Base-by-base conservation (phyloP, 2,797 vertebrate genomes). In the Austrolebias charrua region DNA sequence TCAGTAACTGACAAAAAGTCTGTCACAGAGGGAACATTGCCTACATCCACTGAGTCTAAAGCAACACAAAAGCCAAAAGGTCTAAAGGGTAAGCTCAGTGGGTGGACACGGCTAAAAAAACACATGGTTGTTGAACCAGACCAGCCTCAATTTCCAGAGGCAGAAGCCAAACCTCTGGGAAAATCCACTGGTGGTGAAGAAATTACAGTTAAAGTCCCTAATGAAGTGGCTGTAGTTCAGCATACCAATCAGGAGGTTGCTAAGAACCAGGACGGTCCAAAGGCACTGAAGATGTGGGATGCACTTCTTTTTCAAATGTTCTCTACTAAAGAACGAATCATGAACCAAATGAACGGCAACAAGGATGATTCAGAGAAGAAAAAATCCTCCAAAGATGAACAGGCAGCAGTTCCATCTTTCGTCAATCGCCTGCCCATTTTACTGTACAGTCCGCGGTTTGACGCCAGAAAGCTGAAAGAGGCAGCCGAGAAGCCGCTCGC, bases 381-480 rank as follows among this genome's bases (percentile, higher is more conserved):
- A 2, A 89, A 85, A 35, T 45, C 31, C 1, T n/a, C 77, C 1
- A 90, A 89, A 66, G 86, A 89, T 16, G 71, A 38, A 24, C 76
- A 75, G 46, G 45, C 56, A 51, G 86, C 90, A 1, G 64, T 91
- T 44, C 43, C 85, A 2, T 89, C 90, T 0, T 90, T 91, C 61
- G 80, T 86, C 29, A 91, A 81, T n/a, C 94, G 90, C 16, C 79
- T 98, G 11, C 96, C 97, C 0, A 76, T 98, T 62, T 85, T 96
- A 18, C 85, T 99, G 0, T 94, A 94, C 69, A 93, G 94, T 15
- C 97, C 97, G 0, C 93, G 92, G 0, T 98, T 98, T 19, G 90
- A 99, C 0, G 97, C 97, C 49, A 90, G 96, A 55, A 99, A 96
- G 55, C 91, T 98, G 33, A 97, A 92, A 73, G 95, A 98, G 62